Percentiles rank a stretch among this genome's conserved stretches.
These are phyloP conservation scores for Phasianus colchicus DNA, from an alignment of 2,113 vertebrate genomes.

Conservation along the genomic window DNA sequence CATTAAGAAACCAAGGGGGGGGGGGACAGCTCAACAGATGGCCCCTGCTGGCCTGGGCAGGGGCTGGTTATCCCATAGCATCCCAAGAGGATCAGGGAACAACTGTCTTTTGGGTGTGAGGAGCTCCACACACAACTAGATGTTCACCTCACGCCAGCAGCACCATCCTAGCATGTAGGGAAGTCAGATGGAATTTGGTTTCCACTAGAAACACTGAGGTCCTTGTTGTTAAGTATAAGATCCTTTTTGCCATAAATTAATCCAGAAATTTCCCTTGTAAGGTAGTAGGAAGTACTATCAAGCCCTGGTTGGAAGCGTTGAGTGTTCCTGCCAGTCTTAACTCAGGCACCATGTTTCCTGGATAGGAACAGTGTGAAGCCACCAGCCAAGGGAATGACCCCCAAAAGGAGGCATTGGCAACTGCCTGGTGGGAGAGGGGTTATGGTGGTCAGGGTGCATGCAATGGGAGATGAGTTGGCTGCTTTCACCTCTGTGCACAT, in stretches of 20 bases:
- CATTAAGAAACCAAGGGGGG: neutral
- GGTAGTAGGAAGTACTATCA: neutral
- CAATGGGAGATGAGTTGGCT: neutral
- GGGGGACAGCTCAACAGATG: neutral
- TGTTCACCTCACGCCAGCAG: neutral
- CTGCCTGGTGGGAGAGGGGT: neutral
- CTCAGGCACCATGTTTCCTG: neutral
- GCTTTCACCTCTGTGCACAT: rapidly evolving
- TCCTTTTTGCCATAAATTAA: neutral
- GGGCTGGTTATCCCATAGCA: rapidly evolving
- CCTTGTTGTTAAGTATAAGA: neutral
- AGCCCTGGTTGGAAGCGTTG: neutral
- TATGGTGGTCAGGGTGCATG: no score
- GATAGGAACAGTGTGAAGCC: neutral
- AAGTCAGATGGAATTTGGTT: neutral
- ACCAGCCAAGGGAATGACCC: neutral
- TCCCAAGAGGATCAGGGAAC: neutral
- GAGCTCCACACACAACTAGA: neutral
- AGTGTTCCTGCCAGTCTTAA: neutral
- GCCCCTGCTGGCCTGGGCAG: neutral
- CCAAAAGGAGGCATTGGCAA: neutral
- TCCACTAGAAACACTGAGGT: neutral
- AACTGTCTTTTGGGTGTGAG: neutral
- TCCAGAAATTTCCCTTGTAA: neutral
- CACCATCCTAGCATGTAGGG: neutral